A percentile compares a stretch with the other conserved stretches of the same genome.
These are phyloP conservation scores for Drosophila melanosoma DNA, from an alignment of 2,888 invertebrate genomes.

Conservation along the genomic window DNA sequence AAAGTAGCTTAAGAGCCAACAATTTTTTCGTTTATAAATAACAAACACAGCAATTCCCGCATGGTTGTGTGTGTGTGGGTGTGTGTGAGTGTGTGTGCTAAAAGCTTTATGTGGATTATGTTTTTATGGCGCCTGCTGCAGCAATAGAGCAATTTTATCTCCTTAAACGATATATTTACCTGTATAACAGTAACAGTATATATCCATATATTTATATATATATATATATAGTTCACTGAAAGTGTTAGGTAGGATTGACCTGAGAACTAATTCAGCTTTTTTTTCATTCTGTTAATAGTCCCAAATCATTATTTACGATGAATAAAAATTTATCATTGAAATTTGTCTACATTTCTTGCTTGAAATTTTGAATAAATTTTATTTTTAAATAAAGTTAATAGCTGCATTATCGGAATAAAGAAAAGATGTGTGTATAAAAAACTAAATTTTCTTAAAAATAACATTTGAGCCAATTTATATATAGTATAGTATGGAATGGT, in stretches of 20 bases:
- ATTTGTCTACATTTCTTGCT: background rate
- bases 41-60: slow-evolving; percentile 34
- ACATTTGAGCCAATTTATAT: background rate
- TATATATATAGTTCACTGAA: slow-evolving; percentile 16
- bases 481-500: too few species aligned
- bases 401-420: background rate
- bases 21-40: slow-evolving; percentile 23
- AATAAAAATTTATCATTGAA: background rate
- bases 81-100: slow-evolving; percentile 31
- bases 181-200: background rate
- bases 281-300: background rate
- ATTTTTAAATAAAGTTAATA: background rate
- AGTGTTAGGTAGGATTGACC: slow-evolving; percentile 9
- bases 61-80: slow-evolving; percentile 19
- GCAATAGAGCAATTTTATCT: slow-evolving; percentile 42
- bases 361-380: background rate
- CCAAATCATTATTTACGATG: background rate
- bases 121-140: slow-evolving; percentile 61
- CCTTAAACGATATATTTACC: slow-evolving; percentile 20
- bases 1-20: slow-evolving; percentile 43
- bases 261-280: slow-evolving; percentile 34
- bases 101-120: slow-evolving; percentile 73
- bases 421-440: background rate
- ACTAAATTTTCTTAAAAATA: too few species aligned
- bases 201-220: background rate